phyloP scores from a whole-genome alignment of 2,888 invertebrate species.

The Lordiphosa andalusiaca region DNA sequence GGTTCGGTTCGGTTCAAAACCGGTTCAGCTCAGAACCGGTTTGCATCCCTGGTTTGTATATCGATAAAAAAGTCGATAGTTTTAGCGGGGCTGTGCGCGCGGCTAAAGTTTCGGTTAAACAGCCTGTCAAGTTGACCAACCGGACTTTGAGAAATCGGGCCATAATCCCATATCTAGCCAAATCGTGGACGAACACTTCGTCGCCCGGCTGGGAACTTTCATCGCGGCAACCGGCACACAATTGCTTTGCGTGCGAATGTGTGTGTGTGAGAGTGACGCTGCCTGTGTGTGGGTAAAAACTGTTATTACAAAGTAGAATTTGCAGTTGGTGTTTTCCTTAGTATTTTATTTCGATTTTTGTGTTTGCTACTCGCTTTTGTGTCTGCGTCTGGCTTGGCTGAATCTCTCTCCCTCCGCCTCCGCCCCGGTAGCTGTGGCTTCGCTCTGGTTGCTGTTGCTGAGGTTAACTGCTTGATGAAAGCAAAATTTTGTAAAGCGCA shows the following conservation, averaged over 20 bases:
- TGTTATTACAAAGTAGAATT: slow-evolving; percentile 46
- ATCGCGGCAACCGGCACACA: slow-evolving; percentile 24
- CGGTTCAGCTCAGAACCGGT: too few species aligned
- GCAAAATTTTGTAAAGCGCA: slow-evolving; percentile 34
- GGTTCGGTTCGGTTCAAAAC: too few species aligned
- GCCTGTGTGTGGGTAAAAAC: slow-evolving; percentile 18
- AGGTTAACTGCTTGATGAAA: slow-evolving; percentile 39
- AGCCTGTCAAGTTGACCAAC: too few species aligned
- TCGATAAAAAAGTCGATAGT: too few species aligned
- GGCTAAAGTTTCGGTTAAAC: too few species aligned
- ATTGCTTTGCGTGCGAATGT: slow-evolving; percentile 16
- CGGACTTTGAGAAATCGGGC: too few species aligned
- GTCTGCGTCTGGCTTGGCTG: slow-evolving; percentile 8
- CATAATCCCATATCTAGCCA: too few species aligned
- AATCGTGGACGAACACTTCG: slow-evolving; percentile 8
- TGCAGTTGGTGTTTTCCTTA: slow-evolving; percentile 38
- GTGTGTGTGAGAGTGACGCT: slow-evolving; percentile 3
- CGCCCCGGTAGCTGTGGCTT: not conserved
- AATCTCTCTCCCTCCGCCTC: slow-evolving; percentile 1
- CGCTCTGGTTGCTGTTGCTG: slow-evolving; percentile 20
- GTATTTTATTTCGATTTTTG: slow-evolving; percentile 10
- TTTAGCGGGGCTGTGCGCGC: too few species aligned
- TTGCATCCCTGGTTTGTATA: too few species aligned
- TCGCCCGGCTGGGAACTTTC: slow-evolving; percentile 11
- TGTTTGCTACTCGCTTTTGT: not conserved